Base-by-base conservation (phyloP, 2,113 vertebrate species). In the Mormoops blainvillei region DNA sequence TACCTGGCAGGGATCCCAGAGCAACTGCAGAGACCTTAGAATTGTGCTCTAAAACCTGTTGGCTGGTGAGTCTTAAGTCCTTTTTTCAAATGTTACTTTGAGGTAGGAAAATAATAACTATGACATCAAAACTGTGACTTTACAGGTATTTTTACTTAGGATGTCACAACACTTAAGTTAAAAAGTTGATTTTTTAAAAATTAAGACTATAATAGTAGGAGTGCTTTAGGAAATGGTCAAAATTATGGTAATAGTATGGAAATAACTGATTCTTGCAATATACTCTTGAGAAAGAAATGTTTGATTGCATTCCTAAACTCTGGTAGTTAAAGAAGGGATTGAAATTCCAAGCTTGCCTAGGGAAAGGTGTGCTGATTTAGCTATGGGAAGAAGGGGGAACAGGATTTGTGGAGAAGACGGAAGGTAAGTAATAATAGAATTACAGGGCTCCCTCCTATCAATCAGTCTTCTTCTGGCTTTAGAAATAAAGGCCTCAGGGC, bases 41-140 rank as follows among this genome's bases (percentile, higher is more conserved):
- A n/a, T 52, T 97, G 52, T 95, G 13, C 41, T 65, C 36, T 67
- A 88, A 92, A 90, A 58, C 28, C 76, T 95, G 52, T 24, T 93
- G 73, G 56, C 61, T 73, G 16, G 7, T 77, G 36, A 87, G 54
- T 22, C 91, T 45, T 90, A 31, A 81, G 52, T 85, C 7, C 33
- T 74, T 67, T 63, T 93, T 95, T 93, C 43, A 77, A 92, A 33
- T 76, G 38, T 88, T 95, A 86, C 91, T 93, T 95, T 96, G 50
- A 96, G 7, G 28, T 77, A 93, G 50, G 22, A 73, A 89, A 50
- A 71, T 86, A 87, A 63, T 83, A 87, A 78, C 50, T 15, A 88
- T 24, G 50, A 56, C 8, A 54, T 90, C 38, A 86, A 89, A 95
- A 71, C 33, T 63, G 31, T 82, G 33, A 85, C 82, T 94, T 92